A percentile compares a stretch with the other conserved stretches of the same genome.
These are phyloP conservation scores for Cranoglanis bouderius DNA, from an alignment of 2,113 vertebrate genomes.

Conservation along the genomic window DNA sequence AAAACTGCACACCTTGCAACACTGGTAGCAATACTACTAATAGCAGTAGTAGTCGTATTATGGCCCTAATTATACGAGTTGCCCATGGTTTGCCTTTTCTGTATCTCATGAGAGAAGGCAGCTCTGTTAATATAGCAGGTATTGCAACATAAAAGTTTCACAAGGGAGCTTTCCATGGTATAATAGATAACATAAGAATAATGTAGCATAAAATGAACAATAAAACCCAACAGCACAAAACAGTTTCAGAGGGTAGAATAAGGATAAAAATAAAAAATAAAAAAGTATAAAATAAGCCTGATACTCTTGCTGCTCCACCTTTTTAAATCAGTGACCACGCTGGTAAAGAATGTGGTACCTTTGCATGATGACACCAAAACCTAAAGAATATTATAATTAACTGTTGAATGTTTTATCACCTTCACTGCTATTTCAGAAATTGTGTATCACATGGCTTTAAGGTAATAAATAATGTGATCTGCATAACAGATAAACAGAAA, in stretches of 20 bases:
- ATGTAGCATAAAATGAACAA: slow-evolving; percentile 12
- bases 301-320: neutral
- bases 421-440: neutral
- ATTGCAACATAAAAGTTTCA: neutral
- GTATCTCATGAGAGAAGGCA: neutral
- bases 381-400: neutral
- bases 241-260: neutral
- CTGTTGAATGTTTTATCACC: neutral
- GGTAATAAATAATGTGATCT: neutral
- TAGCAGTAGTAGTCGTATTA: neutral
- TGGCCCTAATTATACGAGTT: slow-evolving; percentile 1
- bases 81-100: neutral
- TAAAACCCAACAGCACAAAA: neutral
- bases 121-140: neutral
- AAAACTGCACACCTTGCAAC: neutral
- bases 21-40: neutral
- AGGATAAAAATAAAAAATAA: neutral
- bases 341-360: too few relatives aligned
- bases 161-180: neutral
- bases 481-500: neutral
- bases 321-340: neutral
- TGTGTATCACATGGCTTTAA: neutral
- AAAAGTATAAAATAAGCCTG: neutral
- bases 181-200: slow-evolving; percentile 1
- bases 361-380: neutral